Base-by-base conservation (phyloP, 2,888 invertebrate genomes). In the Plebejus argus region DNA sequence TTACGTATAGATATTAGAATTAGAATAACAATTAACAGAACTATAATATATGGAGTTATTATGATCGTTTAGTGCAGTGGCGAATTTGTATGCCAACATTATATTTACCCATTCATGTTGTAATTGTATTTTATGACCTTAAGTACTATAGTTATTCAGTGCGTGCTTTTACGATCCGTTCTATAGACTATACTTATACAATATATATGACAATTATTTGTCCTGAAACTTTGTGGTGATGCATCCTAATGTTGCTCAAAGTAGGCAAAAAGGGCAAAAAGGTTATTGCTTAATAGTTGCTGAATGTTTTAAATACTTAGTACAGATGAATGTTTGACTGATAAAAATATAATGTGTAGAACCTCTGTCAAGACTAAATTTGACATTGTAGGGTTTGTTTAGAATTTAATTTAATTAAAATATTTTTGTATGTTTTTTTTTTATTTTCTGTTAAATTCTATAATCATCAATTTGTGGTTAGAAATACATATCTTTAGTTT, bases 401-500 rank as follows among this genome's bases (percentile, higher is more conserved):
- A 49, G 20, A 53, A n/a, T 71, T 76, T 58, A 76, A 76, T 76
- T 70, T 78, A 75, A 70, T 78, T 76, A 53, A 53, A 74, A 28
- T 74, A 74, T 74, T 74, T 74, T 74, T 74, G 72, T 72, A 49
- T 49, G 23, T 74, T n/a, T 72, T 39, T 72, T 45, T 39, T 23
- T 49, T 49, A 23, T 72, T 20, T 74, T 74, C 18, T 45, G 74
- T 53, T 45, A 49, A 74, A 53, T 49, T 53, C 49, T 28, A 53
- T 74, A 74, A 23, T 53, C 15, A 5, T 15, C 28, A 28, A 5
- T 28, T 20, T 12, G 12, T 66, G 33, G 61, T 61, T 61, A 61
- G 23, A 61, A 61, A 8, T 66, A 33, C 15, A 66, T 66, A 66
- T 66, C 12, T 33, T 66, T 66, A 66, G 28, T 66, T 66, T 66